Percentiles rank a stretch among this genome's conserved stretches.
Conservation (phyloP, 2,113 vertebrate species). For the Ranitomeya imitator region DNA sequence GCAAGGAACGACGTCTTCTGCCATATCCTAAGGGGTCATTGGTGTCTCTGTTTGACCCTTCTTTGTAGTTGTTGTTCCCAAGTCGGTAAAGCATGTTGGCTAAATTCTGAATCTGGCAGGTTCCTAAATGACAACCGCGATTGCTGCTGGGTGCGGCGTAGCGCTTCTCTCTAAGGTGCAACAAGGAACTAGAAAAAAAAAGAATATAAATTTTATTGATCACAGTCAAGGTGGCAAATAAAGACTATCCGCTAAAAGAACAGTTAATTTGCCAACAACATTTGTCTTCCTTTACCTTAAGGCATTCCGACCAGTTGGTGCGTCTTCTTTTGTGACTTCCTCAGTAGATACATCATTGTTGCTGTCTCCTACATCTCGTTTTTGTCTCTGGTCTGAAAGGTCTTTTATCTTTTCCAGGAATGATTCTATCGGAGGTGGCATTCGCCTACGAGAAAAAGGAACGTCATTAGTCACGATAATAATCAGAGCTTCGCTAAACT, state of each 20-base stretch:
- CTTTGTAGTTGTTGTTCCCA: slow-evolving; percentile 50
- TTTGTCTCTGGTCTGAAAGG: not conserved
- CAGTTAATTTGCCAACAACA: not conserved
- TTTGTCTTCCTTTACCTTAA: slow-evolving; percentile 4
- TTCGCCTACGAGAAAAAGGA: slow-evolving; percentile 27
- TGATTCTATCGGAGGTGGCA: slow-evolving; percentile 42
- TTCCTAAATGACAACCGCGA: slow-evolving; percentile 51
- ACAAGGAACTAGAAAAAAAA: slow-evolving; percentile 31
- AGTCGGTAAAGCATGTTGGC: slow-evolving; percentile 53
- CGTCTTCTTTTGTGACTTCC: not conserved
- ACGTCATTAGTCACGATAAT: not conserved
- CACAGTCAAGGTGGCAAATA: not conserved
- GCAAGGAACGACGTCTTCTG: slow-evolving; percentile 47
- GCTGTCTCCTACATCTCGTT: not conserved
- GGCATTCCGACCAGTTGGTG: not conserved
- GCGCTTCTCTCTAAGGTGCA: slow-evolving; percentile 47
- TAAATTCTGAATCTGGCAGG: slow-evolving; percentile 56
- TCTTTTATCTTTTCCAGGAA: slow-evolving; percentile 40
- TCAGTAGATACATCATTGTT: not conserved
- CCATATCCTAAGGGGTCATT: slow-evolving; percentile 54
- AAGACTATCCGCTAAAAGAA: too few species aligned
- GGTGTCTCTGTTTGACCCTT: slow-evolving; percentile 46
- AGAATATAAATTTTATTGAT: not conserved
- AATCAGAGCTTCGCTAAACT: not conserved
- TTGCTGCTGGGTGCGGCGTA: slow-evolving; percentile 8